phyloP scores from a whole-genome alignment of 2,888 invertebrate genomes.

The Lutraria lutraria region DNA sequence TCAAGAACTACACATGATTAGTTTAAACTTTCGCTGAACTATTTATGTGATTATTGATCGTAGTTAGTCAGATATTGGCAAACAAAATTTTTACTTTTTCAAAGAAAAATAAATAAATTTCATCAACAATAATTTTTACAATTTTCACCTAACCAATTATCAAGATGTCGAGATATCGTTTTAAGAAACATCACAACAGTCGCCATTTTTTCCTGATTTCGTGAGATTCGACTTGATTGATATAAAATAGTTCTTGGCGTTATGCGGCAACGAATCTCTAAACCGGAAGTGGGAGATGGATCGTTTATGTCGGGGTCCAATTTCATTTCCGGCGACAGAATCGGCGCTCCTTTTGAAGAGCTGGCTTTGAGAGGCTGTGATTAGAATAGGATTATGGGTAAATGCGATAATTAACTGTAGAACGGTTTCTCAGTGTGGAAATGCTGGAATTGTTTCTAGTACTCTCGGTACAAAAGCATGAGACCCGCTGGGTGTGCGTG shows the following conservation, averaged over 20 bases:
- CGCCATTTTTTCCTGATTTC: not conserved
- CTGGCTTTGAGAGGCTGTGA: slow-evolving; percentile 64
- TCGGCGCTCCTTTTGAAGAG: slow-evolving; percentile 70
- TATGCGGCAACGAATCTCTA: slow-evolving; percentile 32
- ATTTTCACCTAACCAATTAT: no score
- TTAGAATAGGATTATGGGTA: slow-evolving; percentile 57
- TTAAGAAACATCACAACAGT: not conserved
- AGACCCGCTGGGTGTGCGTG: slow-evolving; percentile 21
- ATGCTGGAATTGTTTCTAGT: slow-evolving; percentile 53
- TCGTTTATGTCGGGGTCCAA: slow-evolving; percentile 72
- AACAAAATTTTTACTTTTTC: no score
- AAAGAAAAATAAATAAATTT: no score
- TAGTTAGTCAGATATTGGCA: no score
- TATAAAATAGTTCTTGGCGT: slow-evolving; percentile 28
- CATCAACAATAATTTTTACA: no score
- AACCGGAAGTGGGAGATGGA: slow-evolving; percentile 72
- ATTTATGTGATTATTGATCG: no score
- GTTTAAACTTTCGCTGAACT: no score
- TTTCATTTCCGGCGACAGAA: slow-evolving; percentile 71
- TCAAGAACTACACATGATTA: no score
- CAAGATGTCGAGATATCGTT: no score
- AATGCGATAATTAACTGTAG: slow-evolving; percentile 66
- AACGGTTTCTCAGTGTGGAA: slow-evolving; percentile 39
- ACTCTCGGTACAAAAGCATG: slow-evolving; percentile 36
- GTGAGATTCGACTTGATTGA: not conserved